Conservation (phyloP, 1,140 invertebrate species). For the Hylaeus anthracinus region DNA sequence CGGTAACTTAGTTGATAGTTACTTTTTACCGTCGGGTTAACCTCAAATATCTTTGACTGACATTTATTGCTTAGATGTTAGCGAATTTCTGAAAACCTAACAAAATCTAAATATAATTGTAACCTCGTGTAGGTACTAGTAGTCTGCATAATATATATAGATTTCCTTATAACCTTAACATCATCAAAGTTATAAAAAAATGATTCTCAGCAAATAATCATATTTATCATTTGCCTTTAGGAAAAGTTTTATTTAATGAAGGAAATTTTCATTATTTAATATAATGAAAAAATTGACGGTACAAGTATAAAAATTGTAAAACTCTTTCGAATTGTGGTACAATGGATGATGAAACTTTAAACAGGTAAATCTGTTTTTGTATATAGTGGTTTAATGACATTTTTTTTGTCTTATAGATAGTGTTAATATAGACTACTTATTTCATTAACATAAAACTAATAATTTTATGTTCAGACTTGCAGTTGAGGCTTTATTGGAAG, state of each 20-base stretch:
- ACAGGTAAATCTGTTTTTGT: conserved; percentile 53
- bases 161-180: not conserved
- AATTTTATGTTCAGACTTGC: conserved; percentile 78
- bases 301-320: not conserved
- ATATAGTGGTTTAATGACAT: not conserved
- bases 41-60: not conserved
- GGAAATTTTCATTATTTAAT: not conserved
- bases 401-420: not conserved
- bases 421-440: not conserved
- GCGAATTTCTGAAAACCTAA: not conserved
- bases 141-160: not conserved
- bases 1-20: not conserved
- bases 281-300: not conserved
- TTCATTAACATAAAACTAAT: not conserved
- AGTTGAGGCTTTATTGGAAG: conserved; percentile 83
- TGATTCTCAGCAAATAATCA: no score
- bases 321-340: not conserved
- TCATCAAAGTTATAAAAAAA: not conserved
- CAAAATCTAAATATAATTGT: not conserved
- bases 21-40: conserved; percentile 1
- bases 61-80: not conserved
- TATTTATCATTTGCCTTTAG: not conserved
- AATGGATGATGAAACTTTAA: conserved; percentile 70
- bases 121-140: no score
- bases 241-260: not conserved